Evolutionary conservation across 2,888 invertebrate genomes (phyloP), one percentile per base, ranked within the genome.

Genomic region (Tetheella fluctuosa): DNA sequence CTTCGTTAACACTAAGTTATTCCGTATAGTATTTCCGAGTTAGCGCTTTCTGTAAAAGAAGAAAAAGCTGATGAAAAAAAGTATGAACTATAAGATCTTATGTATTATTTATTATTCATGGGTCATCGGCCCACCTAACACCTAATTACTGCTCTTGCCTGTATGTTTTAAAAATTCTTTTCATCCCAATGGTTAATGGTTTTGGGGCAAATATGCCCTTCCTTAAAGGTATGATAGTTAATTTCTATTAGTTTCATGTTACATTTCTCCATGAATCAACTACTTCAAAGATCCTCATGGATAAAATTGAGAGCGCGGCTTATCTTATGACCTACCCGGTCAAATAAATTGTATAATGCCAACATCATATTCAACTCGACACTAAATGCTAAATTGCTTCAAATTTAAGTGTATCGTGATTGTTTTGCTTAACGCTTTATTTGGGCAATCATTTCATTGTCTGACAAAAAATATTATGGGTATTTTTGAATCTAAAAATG

Each of bases 41-140:
- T 69, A 69, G 59, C 73, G 72, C 52, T 71, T 75, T 57, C 73
- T 73, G 72, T 52, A 68, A 69, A 12, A n/a, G 67, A 65, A 64
- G 39, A 56, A 42, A 30, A 52, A n/a, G n/a, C n/a, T n/a, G n/a
- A n/a, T n/a, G n/a, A n/a, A n/a, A n/a, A n/a, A n/a, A n/a, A n/a
- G n/a, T n/a, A n/a, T n/a, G n/a, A n/a, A n/a, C n/a, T n/a, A n/a
- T n/a, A n/a, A n/a, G n/a, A n/a, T n/a, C n/a, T n/a, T n/a, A n/a
- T n/a, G n/a, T n/a, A n/a, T n/a, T 57, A 54, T 37, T 52, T n/a
- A 23, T 5, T 15, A 23, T 2, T 37, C 15, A 30, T 10, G 10
- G 30, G 30, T 10, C 2, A 10, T 8, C 30, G n/a, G n/a, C n/a
- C 30, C 30, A 30, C 34, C 34, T 13, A 2, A 13, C 34, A 8